These are phyloP conservation scores for Diplodus puntazzo DNA, from an alignment of 2,797 vertebrate species.

Conservation along the genomic window DNA sequence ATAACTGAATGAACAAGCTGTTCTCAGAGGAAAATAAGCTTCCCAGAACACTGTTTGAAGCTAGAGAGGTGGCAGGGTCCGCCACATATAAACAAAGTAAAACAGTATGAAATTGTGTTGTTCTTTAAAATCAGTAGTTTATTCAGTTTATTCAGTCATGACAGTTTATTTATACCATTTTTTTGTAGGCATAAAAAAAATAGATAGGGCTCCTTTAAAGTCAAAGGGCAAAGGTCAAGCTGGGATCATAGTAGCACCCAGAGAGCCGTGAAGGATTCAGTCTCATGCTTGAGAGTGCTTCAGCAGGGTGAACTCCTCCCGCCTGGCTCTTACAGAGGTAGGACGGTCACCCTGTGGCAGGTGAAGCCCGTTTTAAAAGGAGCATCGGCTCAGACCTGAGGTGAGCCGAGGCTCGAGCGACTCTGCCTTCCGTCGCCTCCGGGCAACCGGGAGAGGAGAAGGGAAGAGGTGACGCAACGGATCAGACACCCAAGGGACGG, in stretches of 20 bases:
- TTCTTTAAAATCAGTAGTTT: no score
- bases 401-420: constrained; percentile 51
- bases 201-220: no score
- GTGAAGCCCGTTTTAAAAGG: constrained; percentile 47
- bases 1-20: no score
- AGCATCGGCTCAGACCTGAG: constrained; percentile 49
- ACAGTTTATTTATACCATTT: no score
- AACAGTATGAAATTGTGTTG: no score
- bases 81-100: no score
- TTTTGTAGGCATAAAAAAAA: no score
- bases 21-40: no score
- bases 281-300: background rate
- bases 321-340: constrained; percentile 21
- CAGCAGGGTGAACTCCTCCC: constrained; percentile 29
- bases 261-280: constrained; percentile 6
- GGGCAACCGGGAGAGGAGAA: constrained; percentile 18
- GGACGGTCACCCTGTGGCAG: constrained; percentile 39
- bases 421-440: constrained; percentile 53
- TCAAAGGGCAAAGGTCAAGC: constrained; percentile 39
- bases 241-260: background rate
- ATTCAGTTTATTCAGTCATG: no score
- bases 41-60: no score
- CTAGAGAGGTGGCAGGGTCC: no score
- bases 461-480: constrained; percentile 30
- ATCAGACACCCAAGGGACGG: constrained; percentile 61